Conservation (phyloP, 1,140 invertebrate species). For the Hyphantria cunea region DNA sequence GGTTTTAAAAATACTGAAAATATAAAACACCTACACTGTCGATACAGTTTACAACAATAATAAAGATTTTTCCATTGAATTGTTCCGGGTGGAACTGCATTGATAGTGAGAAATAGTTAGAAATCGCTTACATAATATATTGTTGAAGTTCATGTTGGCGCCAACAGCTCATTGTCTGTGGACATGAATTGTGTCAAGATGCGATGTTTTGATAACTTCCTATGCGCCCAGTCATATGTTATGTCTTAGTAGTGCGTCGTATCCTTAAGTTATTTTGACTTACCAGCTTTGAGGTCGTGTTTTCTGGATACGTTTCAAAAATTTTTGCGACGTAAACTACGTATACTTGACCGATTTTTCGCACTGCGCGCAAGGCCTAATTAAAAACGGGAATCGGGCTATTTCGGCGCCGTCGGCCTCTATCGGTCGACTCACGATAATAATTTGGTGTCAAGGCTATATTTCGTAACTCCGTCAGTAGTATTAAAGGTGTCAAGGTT, state of each 20-base stretch:
- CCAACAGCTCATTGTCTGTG: slow-evolving; percentile 48
- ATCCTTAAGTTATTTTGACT: slow-evolving; percentile 39
- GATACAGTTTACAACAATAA: neutral
- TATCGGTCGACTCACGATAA: slow-evolving; percentile 70
- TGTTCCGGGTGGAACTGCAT: slow-evolving; percentile 2
- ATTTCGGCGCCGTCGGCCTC: slow-evolving; percentile 68
- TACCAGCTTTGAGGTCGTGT: slow-evolving; percentile 44
- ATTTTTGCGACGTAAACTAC: slow-evolving; percentile 53
- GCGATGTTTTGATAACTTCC: slow-evolving; percentile 48
- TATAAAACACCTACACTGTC: no score
- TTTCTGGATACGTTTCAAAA: slow-evolving; percentile 62
- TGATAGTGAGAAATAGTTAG: slow-evolving; percentile 16
- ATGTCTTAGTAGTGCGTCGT: slow-evolving; percentile 40
- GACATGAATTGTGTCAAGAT: slow-evolving; percentile 45
- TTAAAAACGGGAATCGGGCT: slow-evolving; percentile 58
- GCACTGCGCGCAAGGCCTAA: slow-evolving; percentile 54
- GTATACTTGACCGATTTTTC: slow-evolving; percentile 78
- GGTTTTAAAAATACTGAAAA: no score
- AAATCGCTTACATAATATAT: slow-evolving; percentile 22
- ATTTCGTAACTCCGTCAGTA: slow-evolving; percentile 65
- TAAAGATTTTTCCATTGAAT: slow-evolving; percentile 3
- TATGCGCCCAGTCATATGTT: slow-evolving; percentile 37
- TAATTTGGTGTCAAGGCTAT: slow-evolving; percentile 75
- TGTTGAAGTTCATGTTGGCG: slow-evolving; percentile 40
- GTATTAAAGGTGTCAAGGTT: slow-evolving; percentile 73